Conservation (phyloP, 2,797 vertebrate genomes). For the Channa striata region DNA sequence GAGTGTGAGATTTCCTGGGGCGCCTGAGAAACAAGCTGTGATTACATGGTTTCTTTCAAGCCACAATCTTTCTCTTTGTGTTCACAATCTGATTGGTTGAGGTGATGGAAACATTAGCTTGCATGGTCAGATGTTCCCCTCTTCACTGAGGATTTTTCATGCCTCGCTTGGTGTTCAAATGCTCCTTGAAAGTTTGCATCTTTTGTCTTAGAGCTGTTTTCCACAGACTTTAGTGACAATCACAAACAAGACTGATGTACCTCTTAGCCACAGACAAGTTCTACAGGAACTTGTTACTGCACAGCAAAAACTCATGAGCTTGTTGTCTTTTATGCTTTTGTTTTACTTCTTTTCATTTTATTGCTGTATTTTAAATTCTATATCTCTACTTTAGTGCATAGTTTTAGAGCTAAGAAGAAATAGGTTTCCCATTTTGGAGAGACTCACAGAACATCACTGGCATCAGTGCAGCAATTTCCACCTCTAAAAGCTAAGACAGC, state of each 20-base stretch:
- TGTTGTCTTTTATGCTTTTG: background rate
- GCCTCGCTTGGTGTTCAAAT: slow-evolving; percentile 17
- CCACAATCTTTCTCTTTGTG: slow-evolving; percentile 33
- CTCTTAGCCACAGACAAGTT: slow-evolving; percentile 28
- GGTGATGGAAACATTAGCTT: slow-evolving; percentile 57
- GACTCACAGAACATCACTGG: no score
- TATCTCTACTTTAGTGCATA: background rate
- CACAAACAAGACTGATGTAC: slow-evolving; percentile 6
- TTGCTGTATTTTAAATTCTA: slow-evolving; percentile 5
- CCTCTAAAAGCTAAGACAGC: no score
- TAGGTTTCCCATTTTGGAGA: no score
- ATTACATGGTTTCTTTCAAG: slow-evolving; percentile 65
- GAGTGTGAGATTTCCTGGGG: slow-evolving; percentile 51
- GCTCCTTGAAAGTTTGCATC: slow-evolving; percentile 13
- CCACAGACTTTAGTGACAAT: slow-evolving; percentile 20
- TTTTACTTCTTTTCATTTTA: background rate
- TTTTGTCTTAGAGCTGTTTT: slow-evolving; percentile 23
- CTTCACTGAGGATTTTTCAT: slow-evolving; percentile 32
- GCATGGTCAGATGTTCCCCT: slow-evolving; percentile 37
- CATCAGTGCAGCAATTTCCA: no score
- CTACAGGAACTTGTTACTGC: background rate
- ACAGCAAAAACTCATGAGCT: background rate
- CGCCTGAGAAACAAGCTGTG: slow-evolving; percentile 51
- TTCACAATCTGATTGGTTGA: slow-evolving; percentile 48
- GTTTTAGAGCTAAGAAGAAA: background rate